Evolutionary conservation across 2,113 vertebrate genomes (phyloP), one percentile per base, ranked within the genome.

Genomic region (Copsychus sechellarum): DNA sequence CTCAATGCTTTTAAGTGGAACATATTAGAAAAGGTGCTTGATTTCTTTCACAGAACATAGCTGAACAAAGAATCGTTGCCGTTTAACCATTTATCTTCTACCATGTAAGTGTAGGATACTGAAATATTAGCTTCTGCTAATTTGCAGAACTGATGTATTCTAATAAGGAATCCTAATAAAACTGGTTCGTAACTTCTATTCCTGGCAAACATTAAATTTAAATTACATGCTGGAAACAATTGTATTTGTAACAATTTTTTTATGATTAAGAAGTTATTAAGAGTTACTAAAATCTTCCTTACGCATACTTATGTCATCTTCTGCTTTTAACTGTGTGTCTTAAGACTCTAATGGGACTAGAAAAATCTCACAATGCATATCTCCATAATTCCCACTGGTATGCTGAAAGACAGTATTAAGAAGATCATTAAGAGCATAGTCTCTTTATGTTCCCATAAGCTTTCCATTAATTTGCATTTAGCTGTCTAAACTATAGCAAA

Each of bases 391-490:
- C 94, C 96, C 96, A 73, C 72, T 81, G 93, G 95, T 90, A 66
- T 65, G 76, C 91, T 95, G 84, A 92, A 96, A 94, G 70, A 88
- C 83, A 73, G 50, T 82, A 86, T 94, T 97, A 86, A 94, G 95
- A 94, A 95, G 86, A 96, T 95, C 90, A 81, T 97, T 97, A 96
- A 90, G 70, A 95, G 18, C 51, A 53, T 36, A 96, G 64, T 72
- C n/a, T 93, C 62, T 86, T 92, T 91, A 71, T 45, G 33, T 74
- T 97, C 91, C 90, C 96, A 66, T 93, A 90, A 89, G 89, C 47
- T 86, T 92, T 91, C 90, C 61, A 74, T 81, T 96, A 94, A 97
- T 97, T 97, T 96, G 91, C 80, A 72, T 96, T 97, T 97, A 95
- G 91, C 82, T 79, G 83, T 80, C 95, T 93, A 81, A 96, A 85